phyloP scores from a whole-genome alignment of 2,797 vertebrate genomes.

The Propithecus deckenii region DNA sequence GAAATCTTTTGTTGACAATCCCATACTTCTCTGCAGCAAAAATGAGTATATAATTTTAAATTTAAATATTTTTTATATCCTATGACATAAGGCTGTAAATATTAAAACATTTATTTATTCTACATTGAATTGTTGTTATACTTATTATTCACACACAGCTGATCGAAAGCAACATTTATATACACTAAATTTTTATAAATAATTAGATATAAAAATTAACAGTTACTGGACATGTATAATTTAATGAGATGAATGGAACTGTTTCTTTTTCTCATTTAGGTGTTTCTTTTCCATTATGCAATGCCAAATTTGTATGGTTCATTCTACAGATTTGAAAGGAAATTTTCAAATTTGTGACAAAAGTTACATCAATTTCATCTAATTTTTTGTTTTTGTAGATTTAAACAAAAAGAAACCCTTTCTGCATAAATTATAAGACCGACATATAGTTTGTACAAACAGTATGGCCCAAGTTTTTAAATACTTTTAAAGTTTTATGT shows the following conservation, averaged over 20 bases:
- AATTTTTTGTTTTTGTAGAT: constrained; percentile 33
- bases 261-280: not conserved
- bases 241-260: not conserved
- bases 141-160: not conserved
- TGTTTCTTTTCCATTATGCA: not conserved
- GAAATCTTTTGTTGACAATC: not conserved
- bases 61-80: constrained; percentile 15
- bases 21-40: constrained; percentile 2
- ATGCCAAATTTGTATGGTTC: not conserved
- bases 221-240: not conserved
- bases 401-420: not conserved
- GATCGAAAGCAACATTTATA: not conserved
- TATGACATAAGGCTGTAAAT: not conserved
- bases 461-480: not conserved
- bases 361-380: not conserved
- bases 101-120: not conserved
- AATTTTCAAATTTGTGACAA: not conserved
- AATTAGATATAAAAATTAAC: not conserved
- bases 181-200: not conserved
- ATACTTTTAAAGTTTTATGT: not conserved
- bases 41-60: not conserved
- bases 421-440: not conserved
- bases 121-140: not conserved
- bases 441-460: not conserved
- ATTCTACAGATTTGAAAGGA: no score